These are phyloP conservation scores for Nyctibius bracteatus DNA, from an alignment of 2,113 vertebrate species.

Conservation along the genomic window DNA sequence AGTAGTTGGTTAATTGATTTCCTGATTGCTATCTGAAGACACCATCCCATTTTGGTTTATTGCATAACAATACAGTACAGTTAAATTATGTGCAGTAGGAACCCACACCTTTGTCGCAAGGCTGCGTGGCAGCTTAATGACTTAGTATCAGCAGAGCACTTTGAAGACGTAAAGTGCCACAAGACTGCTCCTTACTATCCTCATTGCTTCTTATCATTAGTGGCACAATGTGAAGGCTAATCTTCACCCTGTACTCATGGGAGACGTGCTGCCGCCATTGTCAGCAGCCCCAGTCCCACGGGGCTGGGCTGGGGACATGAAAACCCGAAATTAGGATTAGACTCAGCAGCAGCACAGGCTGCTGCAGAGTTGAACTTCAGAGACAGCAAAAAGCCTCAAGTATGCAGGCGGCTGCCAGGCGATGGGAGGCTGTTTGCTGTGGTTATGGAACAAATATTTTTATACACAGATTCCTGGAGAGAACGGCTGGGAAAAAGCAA, in stretches of 20 bases:
- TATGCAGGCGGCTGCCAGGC: background rate
- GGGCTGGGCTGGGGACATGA: background rate
- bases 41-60: background rate
- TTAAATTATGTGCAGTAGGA: background rate
- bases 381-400: background rate
- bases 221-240: background rate
- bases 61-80: background rate
- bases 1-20: background rate
- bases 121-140: background rate
- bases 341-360: background rate
- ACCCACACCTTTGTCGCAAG: background rate
- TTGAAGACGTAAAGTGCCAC: background rate
- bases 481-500: slow-evolving; percentile 9
- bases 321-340: background rate
- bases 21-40: background rate
- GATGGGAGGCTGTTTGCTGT: background rate
- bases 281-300: background rate
- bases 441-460: slow-evolving; percentile 31
- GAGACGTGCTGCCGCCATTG: background rate
- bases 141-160: background rate
- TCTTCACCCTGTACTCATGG: background rate
- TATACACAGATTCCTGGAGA: slow-evolving; percentile 20
- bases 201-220: background rate
- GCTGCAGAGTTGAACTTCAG: slow-evolving; percentile 24
- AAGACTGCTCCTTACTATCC: background rate